These are phyloP conservation scores for Drymonia ruficornis DNA, from an alignment of 2,888 invertebrate genomes.

Conservation along the genomic window DNA sequence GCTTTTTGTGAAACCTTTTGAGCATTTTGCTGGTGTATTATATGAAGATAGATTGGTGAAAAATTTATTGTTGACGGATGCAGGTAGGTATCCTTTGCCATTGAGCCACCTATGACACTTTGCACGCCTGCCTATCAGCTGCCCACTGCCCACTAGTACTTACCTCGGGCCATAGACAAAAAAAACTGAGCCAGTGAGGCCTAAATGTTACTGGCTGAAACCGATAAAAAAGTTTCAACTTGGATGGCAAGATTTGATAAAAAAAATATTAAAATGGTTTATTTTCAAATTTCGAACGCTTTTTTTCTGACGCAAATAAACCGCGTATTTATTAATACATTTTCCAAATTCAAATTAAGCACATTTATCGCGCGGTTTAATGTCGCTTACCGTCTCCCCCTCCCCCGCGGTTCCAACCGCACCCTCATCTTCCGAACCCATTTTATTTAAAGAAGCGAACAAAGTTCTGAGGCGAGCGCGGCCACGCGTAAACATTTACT, in stretches of 20 bases:
- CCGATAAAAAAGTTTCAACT: no score
- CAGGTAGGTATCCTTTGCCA: conserved; percentile 34
- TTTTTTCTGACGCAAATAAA: conserved; percentile 4
- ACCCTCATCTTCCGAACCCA: conserved; percentile 59
- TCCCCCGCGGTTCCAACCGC: conserved; percentile 32
- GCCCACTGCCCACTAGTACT: no score
- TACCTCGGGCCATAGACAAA: no score
- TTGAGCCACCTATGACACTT: conserved; percentile 12
- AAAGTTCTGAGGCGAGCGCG: conserved; percentile 60
- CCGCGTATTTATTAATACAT: not conserved
- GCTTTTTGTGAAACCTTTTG: conserved; percentile 58
- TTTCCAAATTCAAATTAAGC: conserved; percentile 18
- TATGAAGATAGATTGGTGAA: no score
- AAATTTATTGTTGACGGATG: no score
- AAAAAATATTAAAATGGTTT: no score
- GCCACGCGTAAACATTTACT: conserved; percentile 77
- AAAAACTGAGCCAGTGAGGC: no score
- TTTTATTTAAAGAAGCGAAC: conserved; percentile 73
- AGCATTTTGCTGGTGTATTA: conserved; percentile 41
- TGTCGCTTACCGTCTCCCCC: conserved; percentile 43
- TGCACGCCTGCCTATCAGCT: no score
- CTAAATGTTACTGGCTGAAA: no score
- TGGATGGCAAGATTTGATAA: no score
- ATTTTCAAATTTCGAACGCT: conserved; percentile 10
- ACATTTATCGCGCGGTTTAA: conserved; percentile 28